phyloP scores from a whole-genome alignment of 1,140 invertebrate species.

The Drosophila guanche region DNA sequence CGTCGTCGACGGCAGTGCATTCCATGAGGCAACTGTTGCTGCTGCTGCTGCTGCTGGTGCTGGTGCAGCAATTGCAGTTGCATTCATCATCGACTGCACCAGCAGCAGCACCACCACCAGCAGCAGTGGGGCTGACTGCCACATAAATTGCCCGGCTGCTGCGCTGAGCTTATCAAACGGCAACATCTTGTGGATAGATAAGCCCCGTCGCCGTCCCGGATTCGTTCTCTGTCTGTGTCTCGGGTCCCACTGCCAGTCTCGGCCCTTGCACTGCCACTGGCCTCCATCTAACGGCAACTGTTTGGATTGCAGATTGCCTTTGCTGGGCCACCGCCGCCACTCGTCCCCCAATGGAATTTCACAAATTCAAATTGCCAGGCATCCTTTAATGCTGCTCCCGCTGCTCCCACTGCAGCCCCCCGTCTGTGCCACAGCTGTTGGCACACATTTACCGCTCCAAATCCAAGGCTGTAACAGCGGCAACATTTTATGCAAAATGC shows the following conservation, averaged over 20 bases:
- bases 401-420: constrained; percentile 22
- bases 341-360: constrained; percentile 63
- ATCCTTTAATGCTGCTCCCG: constrained; percentile 64
- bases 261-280: constrained; percentile 1
- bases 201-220: constrained; percentile 28
- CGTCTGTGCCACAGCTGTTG: constrained; percentile 49
- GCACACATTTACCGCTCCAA: constrained; percentile 70
- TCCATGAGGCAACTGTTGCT: constrained; percentile 70
- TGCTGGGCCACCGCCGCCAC: constrained; percentile 18
- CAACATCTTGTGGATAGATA: constrained; percentile 81
- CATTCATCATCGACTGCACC: constrained; percentile 25
- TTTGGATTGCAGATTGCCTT: constrained; percentile 19
- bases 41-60: constrained; percentile 25
- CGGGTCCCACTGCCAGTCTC: constrained; percentile 9
- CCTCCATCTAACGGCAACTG: constrained; percentile 40
- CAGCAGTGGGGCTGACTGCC: constrained; percentile 18
- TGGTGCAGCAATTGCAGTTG: constrained; percentile 41
- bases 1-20: constrained; percentile 61
- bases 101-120: constrained; percentile 27
- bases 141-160: constrained; percentile 78
- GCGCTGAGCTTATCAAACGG: constrained; percentile 75
- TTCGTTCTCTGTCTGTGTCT: constrained; percentile 25
- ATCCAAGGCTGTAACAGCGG: constrained; percentile 41
- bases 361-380: constrained; percentile 81
- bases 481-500: constrained; percentile 79